phyloP scores from a whole-genome alignment of 2,797 vertebrate species.

The Podargus strigoides region DNA sequence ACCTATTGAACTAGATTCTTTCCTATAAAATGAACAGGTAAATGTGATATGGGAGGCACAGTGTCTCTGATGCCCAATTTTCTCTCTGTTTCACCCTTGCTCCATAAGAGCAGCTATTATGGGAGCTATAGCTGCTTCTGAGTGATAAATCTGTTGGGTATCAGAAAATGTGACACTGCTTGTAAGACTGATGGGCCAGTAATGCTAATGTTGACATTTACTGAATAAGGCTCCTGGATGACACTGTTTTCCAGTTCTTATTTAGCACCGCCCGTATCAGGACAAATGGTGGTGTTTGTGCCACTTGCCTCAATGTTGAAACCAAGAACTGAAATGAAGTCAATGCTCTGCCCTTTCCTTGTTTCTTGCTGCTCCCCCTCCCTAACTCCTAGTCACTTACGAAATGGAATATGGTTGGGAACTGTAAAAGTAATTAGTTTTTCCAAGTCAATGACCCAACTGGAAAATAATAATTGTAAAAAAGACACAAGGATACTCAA shows the following conservation, averaged over 20 bases:
- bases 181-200: not conserved
- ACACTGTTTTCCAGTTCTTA: not conserved
- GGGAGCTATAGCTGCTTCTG: not conserved
- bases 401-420: not conserved
- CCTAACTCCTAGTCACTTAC: not conserved
- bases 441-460: not conserved
- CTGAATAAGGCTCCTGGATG: not conserved
- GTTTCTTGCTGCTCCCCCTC: not conserved
- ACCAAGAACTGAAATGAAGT: not conserved
- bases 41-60: not conserved
- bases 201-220: not conserved
- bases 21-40: not conserved
- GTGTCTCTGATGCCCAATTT: not conserved
- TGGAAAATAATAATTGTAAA: not conserved
- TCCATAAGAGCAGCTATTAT: not conserved
- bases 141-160: not conserved
- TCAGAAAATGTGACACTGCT: not conserved
- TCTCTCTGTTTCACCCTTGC: not conserved
- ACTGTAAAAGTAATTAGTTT: not conserved
- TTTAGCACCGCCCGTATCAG: not conserved
- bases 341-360: not conserved
- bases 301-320: not conserved
- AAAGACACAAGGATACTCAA: not conserved
- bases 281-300: fast-evolving
- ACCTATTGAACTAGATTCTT: not conserved